phyloP scores from a whole-genome alignment of 2,797 vertebrate species.

The Capromys pilorides region DNA sequence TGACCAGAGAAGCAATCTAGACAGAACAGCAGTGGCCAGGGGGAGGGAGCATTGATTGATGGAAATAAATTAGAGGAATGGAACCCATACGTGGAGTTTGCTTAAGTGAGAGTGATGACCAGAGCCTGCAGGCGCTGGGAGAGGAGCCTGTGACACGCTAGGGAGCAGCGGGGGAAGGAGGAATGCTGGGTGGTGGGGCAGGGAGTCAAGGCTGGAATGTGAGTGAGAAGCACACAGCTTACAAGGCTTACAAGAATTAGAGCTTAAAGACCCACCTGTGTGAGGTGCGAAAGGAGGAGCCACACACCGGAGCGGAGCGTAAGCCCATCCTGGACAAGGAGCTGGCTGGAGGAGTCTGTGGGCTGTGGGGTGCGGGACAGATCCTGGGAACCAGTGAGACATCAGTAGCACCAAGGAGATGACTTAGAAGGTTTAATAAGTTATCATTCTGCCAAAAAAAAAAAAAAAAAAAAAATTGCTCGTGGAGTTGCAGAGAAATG shows the following conservation, averaged over 20 bases:
- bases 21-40: constrained; percentile 19
- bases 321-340: background rate
- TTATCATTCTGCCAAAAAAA: background rate
- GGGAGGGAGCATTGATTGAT: constrained; percentile 55
- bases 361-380: background rate
- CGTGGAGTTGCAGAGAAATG: background rate
- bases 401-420: background rate
- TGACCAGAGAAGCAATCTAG: background rate
- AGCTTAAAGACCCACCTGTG: fast-evolving
- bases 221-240: background rate
- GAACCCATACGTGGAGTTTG: constrained; percentile 24
- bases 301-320: fast-evolving
- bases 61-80: constrained; percentile 58
- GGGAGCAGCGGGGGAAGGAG: background rate
- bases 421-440: background rate
- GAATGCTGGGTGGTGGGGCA: background rate
- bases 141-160: background rate
- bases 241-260: too few species aligned
- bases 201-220: background rate
- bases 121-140: background rate
- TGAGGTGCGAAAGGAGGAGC: background rate
- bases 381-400: background rate
- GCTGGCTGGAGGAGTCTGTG: background rate
- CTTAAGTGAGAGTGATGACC: constrained; percentile 41
- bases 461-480: background rate